Conservation (phyloP, 2,888 invertebrate genomes). For the Chirona hameri region DNA sequence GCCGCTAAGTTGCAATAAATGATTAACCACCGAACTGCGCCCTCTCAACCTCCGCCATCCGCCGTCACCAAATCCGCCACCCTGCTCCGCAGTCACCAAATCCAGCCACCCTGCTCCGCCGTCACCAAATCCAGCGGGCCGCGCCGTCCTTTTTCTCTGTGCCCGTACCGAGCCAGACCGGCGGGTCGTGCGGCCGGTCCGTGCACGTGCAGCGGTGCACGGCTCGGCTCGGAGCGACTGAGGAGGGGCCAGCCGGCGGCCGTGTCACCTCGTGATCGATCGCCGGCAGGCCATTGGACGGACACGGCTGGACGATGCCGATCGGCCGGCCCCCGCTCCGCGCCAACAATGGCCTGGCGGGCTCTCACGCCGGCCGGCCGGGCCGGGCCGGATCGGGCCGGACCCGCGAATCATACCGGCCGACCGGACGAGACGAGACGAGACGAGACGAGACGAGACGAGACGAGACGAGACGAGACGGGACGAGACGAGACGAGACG, state of each 20-base stretch:
- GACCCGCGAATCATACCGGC: not conserved
- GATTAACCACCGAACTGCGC: no score
- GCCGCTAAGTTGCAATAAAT: no score
- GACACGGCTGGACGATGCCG: not conserved
- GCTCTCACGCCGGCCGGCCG: not conserved
- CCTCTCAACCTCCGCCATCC: no score
- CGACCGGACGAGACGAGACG: no score
- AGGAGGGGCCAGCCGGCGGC: not conserved
- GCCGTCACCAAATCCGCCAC: no score
- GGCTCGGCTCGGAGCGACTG: not conserved
- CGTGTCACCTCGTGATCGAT: slow-evolving; percentile 9
- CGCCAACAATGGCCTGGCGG: not conserved
- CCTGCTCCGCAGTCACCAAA: no score
- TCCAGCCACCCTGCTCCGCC: no score
- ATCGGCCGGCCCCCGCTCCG: not conserved
- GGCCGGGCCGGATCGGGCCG: not conserved
- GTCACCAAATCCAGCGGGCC: not conserved
- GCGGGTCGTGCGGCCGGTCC: not conserved
- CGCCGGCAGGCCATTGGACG: not conserved
- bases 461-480: no score
- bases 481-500: no score
- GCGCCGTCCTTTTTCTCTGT: not conserved
- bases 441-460: no score
- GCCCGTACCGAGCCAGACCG: not conserved
- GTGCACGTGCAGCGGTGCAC: not conserved